These are phyloP conservation scores for Sigmodon hispidus DNA, from an alignment of 2,113 vertebrate species.

Conservation along the genomic window DNA sequence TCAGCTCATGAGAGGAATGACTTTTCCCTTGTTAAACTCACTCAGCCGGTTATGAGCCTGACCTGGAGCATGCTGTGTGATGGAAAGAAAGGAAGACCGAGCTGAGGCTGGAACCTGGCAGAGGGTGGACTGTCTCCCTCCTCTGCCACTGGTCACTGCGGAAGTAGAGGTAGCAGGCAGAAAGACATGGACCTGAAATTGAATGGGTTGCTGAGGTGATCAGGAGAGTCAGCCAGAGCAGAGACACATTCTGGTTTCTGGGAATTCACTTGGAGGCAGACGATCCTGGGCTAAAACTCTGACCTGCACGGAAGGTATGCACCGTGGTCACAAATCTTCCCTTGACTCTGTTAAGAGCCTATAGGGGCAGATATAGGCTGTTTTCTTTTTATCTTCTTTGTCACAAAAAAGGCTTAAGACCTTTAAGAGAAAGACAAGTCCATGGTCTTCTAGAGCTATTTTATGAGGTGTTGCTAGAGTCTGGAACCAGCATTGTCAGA, in stretches of 20 bases:
- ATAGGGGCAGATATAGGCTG: not conserved
- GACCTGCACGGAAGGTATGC: not conserved
- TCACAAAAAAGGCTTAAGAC: not conserved
- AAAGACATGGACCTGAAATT: not conserved
- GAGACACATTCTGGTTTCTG: not conserved
- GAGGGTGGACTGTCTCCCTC: not conserved
- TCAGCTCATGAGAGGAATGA: not conserved
- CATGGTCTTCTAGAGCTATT: not conserved
- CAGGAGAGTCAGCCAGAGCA: not conserved
- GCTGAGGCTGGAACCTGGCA: not conserved
- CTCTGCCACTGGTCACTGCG: not conserved
- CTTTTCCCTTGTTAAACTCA: constrained; percentile 7
- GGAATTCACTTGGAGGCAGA: not conserved
- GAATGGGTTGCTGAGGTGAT: not conserved
- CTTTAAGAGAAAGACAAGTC: not conserved
- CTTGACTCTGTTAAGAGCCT: not conserved
- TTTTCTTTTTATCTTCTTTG: not conserved
- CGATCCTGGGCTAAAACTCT: not conserved
- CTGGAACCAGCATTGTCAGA: not conserved
- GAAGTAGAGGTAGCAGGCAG: not conserved
- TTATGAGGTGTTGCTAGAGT: not conserved
- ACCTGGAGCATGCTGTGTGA: not conserved
- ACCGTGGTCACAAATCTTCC: not conserved
- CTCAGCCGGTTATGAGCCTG: not conserved
- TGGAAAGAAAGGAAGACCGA: not conserved